These are phyloP conservation scores for Teleogryllus occipitalis DNA, from an alignment of 1,140 invertebrate species.

Conservation along the genomic window DNA sequence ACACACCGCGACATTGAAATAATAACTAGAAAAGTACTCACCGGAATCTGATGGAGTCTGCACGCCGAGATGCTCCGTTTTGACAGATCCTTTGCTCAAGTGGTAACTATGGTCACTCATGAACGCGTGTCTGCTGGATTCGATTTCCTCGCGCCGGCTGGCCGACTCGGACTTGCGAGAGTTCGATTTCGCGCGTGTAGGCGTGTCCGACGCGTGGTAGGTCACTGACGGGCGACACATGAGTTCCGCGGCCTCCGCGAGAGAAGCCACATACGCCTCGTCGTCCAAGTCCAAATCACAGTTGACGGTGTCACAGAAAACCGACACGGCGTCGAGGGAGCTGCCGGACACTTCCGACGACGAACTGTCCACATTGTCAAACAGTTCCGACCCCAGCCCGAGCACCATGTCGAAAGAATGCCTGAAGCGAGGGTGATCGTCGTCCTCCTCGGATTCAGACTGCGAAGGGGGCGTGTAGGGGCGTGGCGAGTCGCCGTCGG, in stretches of 20 bases:
- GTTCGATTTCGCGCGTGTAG: background rate
- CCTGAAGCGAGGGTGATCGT: background rate
- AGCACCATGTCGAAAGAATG: background rate
- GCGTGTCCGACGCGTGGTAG: background rate
- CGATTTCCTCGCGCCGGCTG: background rate
- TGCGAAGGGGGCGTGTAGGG: background rate
- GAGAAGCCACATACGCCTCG: background rate
- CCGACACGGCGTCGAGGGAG: background rate
- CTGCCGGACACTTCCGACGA: background rate
- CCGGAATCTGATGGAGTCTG: conserved; percentile 81
- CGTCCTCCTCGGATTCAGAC: background rate
- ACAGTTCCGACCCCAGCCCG: background rate
- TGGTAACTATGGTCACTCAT: conserved; percentile 63
- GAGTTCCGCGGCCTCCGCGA: background rate
- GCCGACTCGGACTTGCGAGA: background rate
- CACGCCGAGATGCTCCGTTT: conserved; percentile 54
- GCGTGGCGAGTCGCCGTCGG: background rate
- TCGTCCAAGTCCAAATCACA: background rate
- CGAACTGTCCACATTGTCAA: background rate
- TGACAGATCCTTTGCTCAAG: conserved; percentile 41
- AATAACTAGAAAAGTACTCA: conserved; percentile 41
- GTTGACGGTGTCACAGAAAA: background rate
- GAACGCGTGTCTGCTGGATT: conserved; percentile 23
- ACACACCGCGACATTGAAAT: background rate
- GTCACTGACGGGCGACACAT: background rate